These are phyloP conservation scores for Calidris pygmaea DNA, from an alignment of 2,113 vertebrate species.

Conservation along the genomic window DNA sequence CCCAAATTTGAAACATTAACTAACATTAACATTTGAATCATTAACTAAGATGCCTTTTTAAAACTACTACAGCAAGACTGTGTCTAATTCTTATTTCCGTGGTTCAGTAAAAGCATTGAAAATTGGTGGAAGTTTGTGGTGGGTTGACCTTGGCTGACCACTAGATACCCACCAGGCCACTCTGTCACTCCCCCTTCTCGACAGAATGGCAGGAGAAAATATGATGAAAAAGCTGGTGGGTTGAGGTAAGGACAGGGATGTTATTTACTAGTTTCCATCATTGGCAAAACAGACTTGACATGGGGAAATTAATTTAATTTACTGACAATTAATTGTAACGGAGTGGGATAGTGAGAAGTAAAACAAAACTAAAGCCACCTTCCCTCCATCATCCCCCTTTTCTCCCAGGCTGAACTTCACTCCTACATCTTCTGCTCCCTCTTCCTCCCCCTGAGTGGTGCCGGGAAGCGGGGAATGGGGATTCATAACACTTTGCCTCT, in stretches of 20 bases:
- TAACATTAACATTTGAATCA: not conserved
- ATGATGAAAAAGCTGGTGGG: not conserved
- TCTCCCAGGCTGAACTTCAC: not conserved
- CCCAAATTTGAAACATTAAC: not conserved
- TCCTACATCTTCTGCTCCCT: not conserved
- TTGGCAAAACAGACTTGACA: not conserved
- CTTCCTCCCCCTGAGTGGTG: not conserved
- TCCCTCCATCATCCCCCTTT: not conserved
- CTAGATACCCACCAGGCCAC: not conserved
- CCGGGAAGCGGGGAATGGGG: not conserved
- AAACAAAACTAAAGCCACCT: not conserved
- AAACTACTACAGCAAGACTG: not conserved
- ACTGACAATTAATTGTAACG: not conserved
- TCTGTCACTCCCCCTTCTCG: not conserved
- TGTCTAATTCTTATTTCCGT: not conserved
- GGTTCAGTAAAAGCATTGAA: not conserved
- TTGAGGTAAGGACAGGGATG: not conserved
- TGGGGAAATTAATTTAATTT: not conserved
- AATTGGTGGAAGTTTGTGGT: not conserved
- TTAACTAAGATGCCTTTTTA: not conserved
- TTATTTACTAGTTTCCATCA: not conserved
- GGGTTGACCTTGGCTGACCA: not conserved
- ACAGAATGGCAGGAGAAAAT: not conserved
- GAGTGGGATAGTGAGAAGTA: not conserved
- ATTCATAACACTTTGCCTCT: not conserved